Conservation (phyloP, 2,888 invertebrate genomes). For the Machimus rusticus region DNA sequence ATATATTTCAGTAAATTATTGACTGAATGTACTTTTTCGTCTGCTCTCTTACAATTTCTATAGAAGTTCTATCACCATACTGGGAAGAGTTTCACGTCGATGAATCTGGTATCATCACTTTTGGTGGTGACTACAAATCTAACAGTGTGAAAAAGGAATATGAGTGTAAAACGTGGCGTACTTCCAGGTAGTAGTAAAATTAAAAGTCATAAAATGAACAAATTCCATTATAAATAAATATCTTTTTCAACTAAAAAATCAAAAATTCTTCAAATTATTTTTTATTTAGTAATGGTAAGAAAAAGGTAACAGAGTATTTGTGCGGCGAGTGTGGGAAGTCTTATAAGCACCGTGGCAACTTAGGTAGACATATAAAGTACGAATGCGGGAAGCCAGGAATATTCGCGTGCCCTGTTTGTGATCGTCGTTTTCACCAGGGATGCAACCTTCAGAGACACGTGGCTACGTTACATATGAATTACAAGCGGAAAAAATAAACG, state of each 20-base stretch:
- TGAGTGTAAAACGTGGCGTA: constrained; percentile 9
- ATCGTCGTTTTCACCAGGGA: constrained; percentile 59
- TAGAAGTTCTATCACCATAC: constrained; percentile 20
- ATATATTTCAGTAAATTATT: neutral
- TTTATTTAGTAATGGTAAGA: constrained; percentile 32
- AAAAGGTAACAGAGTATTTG: constrained; percentile 44
- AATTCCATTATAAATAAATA: neutral
- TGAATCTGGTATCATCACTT: constrained; percentile 37
- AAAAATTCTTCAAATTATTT: neutral
- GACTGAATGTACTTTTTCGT: constrained; percentile 16
- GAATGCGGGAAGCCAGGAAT: constrained; percentile 61
- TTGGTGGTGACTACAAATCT: constrained; percentile 35
- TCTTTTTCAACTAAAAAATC: neutral
- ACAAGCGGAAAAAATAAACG: constrained; percentile 9
- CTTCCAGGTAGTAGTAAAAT: constrained; percentile 5
- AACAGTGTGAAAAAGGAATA: constrained; percentile 19
- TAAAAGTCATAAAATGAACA: neutral
- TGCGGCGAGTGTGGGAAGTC: constrained; percentile 49
- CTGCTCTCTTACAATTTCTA: neutral
- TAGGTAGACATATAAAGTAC: constrained; percentile 71
- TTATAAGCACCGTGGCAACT: constrained; percentile 74
- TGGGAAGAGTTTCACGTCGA: constrained; percentile 36
- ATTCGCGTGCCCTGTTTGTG: constrained; percentile 58
- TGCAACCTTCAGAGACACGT: constrained; percentile 50
- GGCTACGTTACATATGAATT: constrained; percentile 44